A percentile compares a stretch with the other conserved stretches of the same genome.
phyloP scores from a whole-genome alignment of 2,113 vertebrate species.

The Laticauda colubrina region DNA sequence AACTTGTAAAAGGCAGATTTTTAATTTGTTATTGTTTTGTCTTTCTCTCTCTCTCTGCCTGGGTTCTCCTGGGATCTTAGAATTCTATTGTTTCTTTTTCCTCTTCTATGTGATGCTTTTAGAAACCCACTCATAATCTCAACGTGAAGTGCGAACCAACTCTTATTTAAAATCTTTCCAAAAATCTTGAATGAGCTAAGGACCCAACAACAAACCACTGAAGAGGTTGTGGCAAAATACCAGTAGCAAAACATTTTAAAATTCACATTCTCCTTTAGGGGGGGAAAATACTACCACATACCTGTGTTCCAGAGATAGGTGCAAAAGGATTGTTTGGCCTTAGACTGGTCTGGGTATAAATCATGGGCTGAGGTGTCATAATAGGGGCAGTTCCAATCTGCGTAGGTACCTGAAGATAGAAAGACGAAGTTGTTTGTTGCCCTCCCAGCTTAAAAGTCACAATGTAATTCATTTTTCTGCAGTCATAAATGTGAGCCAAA shows the following conservation, averaged over 20 bases:
- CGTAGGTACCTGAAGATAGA: conserved; percentile 77
- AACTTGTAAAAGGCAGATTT: neutral
- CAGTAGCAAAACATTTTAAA: neutral
- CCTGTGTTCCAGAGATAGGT: conserved; percentile 83
- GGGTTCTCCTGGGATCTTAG: neutral
- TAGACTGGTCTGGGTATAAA: conserved; percentile 83
- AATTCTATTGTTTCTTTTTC: neutral
- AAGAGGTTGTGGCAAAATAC: neutral
- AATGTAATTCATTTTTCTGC: neutral
- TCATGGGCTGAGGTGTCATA: conserved; percentile 82
- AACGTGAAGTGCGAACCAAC: neutral
- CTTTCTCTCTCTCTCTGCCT: neutral
- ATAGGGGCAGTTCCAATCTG: conserved; percentile 81
- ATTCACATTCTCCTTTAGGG: neutral
- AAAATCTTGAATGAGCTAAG: neutral
- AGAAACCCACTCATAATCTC: neutral
- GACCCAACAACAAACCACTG: neutral
- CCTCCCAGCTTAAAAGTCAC: neutral
- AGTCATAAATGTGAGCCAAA: neutral
- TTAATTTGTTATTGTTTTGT: neutral
- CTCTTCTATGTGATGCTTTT: neutral
- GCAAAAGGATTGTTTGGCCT: conserved; percentile 83
- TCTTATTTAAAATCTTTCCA: neutral
- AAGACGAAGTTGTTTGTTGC: neutral
- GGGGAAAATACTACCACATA: conserved; percentile 47